A percentile compares a stretch with the other conserved stretches of the same genome.
These are phyloP conservation scores for Ips typographus DNA, from an alignment of 1,140 invertebrate species.

Conservation along the genomic window DNA sequence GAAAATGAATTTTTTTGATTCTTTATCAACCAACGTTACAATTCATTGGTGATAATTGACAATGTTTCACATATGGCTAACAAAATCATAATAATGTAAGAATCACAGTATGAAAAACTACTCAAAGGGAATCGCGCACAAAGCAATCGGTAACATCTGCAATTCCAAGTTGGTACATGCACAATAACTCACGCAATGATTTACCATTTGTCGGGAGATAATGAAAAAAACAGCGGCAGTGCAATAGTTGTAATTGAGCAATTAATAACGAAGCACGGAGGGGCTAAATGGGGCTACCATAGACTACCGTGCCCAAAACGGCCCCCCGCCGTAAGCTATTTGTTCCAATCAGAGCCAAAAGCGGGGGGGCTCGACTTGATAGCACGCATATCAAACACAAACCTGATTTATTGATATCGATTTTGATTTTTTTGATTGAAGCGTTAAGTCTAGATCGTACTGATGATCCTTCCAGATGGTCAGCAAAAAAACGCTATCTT, in stretches of 20 bases:
- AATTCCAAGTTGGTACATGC: no score
- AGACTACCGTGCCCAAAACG: conserved; percentile 35
- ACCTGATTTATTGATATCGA: conserved; percentile 3
- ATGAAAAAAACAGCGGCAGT: conserved; percentile 35
- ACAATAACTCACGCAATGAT: conserved; percentile 11
- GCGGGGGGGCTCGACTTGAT: conserved; percentile 27
- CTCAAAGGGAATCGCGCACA: no score
- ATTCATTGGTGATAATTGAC: no score
- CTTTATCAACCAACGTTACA: no score
- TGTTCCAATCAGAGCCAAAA: conserved; percentile 24
- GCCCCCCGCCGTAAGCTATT: conserved; percentile 22
- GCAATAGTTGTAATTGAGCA: conserved; percentile 36
- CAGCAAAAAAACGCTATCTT: no score
- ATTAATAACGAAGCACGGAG: conserved; percentile 29
- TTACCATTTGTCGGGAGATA: conserved; percentile 19
- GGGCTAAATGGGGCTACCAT: conserved; percentile 34
- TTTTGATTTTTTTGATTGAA: background rate
- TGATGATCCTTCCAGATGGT: no score
- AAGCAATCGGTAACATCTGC: no score
- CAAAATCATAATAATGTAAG: no score
- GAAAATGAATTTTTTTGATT: no score
- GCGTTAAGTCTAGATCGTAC: no score
- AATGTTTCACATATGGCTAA: no score
- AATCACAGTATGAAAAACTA: no score
- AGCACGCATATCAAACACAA: conserved; percentile 19